These are phyloP conservation scores for Ctenodactylus gundi DNA, from an alignment of 2,113 vertebrate genomes.

Conservation along the genomic window DNA sequence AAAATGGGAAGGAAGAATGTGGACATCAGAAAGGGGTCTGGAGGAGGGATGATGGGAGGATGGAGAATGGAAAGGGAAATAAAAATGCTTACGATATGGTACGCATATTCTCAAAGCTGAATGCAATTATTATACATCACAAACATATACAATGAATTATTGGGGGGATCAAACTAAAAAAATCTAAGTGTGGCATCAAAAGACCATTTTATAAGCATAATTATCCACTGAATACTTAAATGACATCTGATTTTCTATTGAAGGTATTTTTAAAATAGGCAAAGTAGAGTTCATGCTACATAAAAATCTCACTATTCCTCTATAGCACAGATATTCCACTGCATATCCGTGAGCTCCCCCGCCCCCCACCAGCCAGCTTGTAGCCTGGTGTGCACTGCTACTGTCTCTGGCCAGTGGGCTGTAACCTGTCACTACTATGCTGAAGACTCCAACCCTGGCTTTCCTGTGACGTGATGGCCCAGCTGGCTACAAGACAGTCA, in stretches of 20 bases:
- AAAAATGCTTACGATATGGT: no score
- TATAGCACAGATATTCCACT: background rate
- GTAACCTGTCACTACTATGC: background rate
- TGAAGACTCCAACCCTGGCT: background rate
- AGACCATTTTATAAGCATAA: conserved; percentile 34
- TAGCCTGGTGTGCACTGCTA: background rate
- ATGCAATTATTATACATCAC: no score
- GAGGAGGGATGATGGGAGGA: no score
- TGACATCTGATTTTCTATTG: conserved; percentile 47
- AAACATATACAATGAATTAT: no score
- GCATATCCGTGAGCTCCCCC: background rate
- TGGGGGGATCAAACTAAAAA: no score
- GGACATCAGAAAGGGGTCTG: no score
- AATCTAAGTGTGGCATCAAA: conserved; percentile 30
- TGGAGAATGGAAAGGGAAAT: no score
- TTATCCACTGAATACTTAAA: conserved; percentile 21
- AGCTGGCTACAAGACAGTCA: background rate
- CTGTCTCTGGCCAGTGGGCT: background rate
- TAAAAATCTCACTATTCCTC: background rate
- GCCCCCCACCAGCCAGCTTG: background rate
- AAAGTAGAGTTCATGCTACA: background rate
- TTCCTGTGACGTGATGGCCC: background rate
- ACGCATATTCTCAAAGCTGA: no score
- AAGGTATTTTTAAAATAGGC: conserved; percentile 44
- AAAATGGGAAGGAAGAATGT: no score